Evolutionary conservation across 1,140 invertebrate genomes (phyloP).

Genomic region (Bathynomus jamesi): DNA sequence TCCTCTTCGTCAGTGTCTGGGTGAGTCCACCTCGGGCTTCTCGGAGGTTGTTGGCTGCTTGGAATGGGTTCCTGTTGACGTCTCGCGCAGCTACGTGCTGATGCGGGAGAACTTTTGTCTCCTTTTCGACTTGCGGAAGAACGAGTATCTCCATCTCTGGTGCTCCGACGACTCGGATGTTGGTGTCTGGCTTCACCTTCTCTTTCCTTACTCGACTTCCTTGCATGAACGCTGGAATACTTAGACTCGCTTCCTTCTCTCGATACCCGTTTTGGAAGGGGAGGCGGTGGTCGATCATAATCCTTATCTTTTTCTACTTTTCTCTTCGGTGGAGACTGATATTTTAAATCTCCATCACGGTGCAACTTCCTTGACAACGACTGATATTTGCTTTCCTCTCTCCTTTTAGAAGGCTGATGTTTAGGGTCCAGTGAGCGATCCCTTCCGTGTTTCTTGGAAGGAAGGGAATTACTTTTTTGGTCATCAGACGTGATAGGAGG

Average conservation of each 20-base stretch:
- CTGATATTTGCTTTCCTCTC: conserved; percentile 14
- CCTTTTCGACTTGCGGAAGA: not conserved
- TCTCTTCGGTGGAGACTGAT: conserved; percentile 21
- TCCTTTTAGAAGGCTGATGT: conserved; percentile 24
- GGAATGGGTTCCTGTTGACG: not conserved
- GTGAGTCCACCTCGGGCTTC: conserved; percentile 23
- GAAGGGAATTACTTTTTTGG: not conserved
- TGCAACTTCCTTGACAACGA: conserved; percentile 13
- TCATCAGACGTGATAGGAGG: not conserved
- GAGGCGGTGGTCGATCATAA: not conserved
- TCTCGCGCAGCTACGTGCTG: not conserved
- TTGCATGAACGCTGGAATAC: not conserved
- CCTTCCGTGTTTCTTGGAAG: not conserved
- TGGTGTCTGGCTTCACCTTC: not conserved
- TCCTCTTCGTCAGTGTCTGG: conserved; percentile 27
- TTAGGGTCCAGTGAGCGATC: not conserved
- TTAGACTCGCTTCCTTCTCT: not conserved
- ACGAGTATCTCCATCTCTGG: not conserved
- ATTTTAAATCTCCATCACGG: conserved; percentile 25
- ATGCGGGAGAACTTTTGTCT: not conserved
- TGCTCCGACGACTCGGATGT: not conserved
- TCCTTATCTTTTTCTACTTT: not conserved
- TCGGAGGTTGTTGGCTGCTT: conserved; percentile 9
- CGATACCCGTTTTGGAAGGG: not conserved
- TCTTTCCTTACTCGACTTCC: conserved; percentile 2